Base-by-base conservation (phyloP, 92 coral and sea anemone genomes). In the Palythoa grandis region DNA sequence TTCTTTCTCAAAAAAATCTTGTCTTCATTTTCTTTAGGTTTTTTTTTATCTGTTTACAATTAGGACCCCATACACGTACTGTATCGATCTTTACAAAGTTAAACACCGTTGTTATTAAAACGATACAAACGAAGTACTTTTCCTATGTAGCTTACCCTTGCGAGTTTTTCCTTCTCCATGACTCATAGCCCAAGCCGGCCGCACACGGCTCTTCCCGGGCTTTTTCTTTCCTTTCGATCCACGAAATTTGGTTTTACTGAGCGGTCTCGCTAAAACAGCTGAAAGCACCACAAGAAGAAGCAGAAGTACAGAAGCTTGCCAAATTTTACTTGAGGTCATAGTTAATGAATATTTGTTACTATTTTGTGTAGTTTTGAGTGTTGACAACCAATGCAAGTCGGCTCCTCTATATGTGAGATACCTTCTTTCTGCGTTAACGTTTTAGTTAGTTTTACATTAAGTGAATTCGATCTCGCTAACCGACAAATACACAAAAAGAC, bases 131-230 rank as follows among this genome's bases (percentile, higher is more conserved):
- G 4, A n/a, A 63, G 35, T 63, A 19, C 23, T 20, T 63, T 63
- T 3, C 7, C 69, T n/a, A 23, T 1, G 1, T 23, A 1, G 14
- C 35, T 76, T 9, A 76, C 82, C 82, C 13, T 53, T 16, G 24
- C 82, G 82, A 23, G 50, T 13, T 2, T 76, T 76, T 2, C 23
- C 82, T 57, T 53, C 39, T 35, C 82, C 82, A 15, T 76, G 82
- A 19, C 82, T 76, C 82, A 29, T 13, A 1, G 82, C 82, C 82
- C 82, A 76, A 5, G 82, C 66, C 13, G 82, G 82, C 5, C 68
- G 82, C 4, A 68, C 67, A 56, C 40, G 74, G 37, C 19, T 17
- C 25, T 54, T 7, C 1, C n/a, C 5, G 1, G 10, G 4, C 19
- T 69, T 69, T 1, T 29, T 37, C 67, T 76, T 29, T 15, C 13